Evolutionary conservation across 2,888 invertebrate genomes (phyloP).

Genomic region (Netelia melanura): DNA sequence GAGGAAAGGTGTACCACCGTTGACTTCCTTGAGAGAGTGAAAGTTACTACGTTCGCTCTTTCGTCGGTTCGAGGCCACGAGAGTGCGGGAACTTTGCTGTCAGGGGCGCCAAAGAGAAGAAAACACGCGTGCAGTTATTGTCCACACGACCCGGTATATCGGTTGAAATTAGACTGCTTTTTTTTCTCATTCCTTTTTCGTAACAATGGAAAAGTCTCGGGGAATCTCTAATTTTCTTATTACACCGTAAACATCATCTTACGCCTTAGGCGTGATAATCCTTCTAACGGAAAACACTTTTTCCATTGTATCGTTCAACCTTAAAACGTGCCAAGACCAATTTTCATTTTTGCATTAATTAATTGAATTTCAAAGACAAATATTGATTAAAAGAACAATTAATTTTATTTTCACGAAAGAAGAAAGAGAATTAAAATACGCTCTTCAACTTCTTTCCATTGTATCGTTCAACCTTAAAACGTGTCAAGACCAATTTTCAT

Average conservation of each 20-base stretch:
- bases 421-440: neutral
- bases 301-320: neutral
- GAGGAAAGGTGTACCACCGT: conserved; percentile 22
- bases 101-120: conserved; percentile 13
- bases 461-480: neutral
- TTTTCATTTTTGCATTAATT: neutral
- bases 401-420: neutral
- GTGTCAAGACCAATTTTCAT: neutral
- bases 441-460: too few relatives aligned
- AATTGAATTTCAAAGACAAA: neutral
- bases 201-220: conserved; percentile 14
- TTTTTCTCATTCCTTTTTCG: neutral
- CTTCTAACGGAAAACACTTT: neutral
- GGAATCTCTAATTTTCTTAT: conserved; percentile 6
- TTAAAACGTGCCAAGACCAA: too few relatives aligned
- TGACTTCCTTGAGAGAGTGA: conserved; percentile 72
- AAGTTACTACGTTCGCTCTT: conserved; percentile 67
- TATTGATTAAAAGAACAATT: neutral
- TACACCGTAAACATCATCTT: neutral
- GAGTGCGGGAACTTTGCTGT: conserved; percentile 48
- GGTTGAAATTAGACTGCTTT: neutral
- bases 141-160: neutral
- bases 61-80: conserved; percentile 44
- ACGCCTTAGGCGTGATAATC: neutral
- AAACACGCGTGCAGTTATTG: neutral